A percentile compares a stretch with the other conserved stretches of the same genome.
Evolutionary conservation across 2,797 vertebrate genomes (phyloP).

Genomic region (Sebastes alutus): DNA sequence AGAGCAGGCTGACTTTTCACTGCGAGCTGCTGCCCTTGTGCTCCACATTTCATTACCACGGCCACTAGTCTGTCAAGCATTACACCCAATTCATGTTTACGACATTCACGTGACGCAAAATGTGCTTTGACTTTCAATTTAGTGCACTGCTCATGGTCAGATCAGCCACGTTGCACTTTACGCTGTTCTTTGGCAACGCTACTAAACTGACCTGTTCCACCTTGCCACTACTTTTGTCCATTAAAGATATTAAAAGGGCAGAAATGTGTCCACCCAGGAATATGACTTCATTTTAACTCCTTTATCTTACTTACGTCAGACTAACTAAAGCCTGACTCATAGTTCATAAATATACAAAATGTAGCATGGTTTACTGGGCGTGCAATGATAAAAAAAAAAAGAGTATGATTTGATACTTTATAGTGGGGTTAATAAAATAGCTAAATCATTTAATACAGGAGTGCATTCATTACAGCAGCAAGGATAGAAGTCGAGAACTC

Average conservation of each 20-base stretch:
- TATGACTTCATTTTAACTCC: slow-evolving; percentile 2
- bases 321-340: slow-evolving; percentile 5
- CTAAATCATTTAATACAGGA: background rate
- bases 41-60: slow-evolving; percentile 32
- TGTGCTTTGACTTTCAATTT: slow-evolving; percentile 20
- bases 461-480: background rate
- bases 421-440: background rate
- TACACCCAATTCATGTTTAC: slow-evolving; percentile 15
- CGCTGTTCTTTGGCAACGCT: background rate
- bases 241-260: slow-evolving; percentile 5
- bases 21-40: background rate
- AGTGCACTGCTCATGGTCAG: background rate
- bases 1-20: slow-evolving; percentile 20
- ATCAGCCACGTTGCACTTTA: slow-evolving; percentile 9
- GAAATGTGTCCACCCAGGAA: background rate
- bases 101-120: slow-evolving; percentile 22
- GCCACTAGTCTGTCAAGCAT: slow-evolving; percentile 11
- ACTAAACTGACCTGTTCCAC: background rate
- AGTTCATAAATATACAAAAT: slow-evolving; percentile 7
- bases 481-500: background rate
- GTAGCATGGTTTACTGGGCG: background rate
- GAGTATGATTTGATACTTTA: background rate
- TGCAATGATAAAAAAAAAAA: background rate
- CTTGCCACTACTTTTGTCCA: background rate
- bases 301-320: background rate